These are phyloP conservation scores for Syrmaticus mikado DNA, from an alignment of 2,113 vertebrate genomes.

Conservation along the genomic window DNA sequence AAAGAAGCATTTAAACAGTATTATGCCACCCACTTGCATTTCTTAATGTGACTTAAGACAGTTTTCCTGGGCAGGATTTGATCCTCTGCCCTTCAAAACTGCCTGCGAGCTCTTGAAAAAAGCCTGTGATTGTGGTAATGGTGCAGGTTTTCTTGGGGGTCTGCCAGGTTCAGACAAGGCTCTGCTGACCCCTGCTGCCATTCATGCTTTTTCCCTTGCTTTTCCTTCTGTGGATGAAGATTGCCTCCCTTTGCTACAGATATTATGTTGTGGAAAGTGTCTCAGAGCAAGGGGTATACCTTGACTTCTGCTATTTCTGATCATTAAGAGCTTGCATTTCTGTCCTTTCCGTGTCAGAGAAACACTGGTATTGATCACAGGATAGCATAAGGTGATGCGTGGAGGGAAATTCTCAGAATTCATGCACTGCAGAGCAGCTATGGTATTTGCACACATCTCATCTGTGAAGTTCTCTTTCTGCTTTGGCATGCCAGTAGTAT, in stretches of 20 bases:
- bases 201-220: neutral
- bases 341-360: neutral
- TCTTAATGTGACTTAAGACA: neutral
- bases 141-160: neutral
- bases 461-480: neutral
- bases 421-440: neutral
- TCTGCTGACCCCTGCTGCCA: slow-evolving; percentile 61
- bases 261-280: neutral
- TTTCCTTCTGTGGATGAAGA: neutral
- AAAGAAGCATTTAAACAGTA: neutral
- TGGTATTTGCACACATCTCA: neutral
- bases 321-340: neutral
- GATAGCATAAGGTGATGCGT: neutral
- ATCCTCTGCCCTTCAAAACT: neutral
- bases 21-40: neutral
- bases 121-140: neutral
- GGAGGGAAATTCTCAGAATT: neutral
- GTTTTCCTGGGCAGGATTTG: neutral
- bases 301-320: neutral
- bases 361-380: neutral
- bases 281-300: neutral
- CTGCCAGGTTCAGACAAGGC: slow-evolving; percentile 5
- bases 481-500: neutral
- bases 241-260: neutral
- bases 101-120: neutral